Base-by-base conservation (phyloP, 2,797 vertebrate species). In the Heliangelus exortis region DNA sequence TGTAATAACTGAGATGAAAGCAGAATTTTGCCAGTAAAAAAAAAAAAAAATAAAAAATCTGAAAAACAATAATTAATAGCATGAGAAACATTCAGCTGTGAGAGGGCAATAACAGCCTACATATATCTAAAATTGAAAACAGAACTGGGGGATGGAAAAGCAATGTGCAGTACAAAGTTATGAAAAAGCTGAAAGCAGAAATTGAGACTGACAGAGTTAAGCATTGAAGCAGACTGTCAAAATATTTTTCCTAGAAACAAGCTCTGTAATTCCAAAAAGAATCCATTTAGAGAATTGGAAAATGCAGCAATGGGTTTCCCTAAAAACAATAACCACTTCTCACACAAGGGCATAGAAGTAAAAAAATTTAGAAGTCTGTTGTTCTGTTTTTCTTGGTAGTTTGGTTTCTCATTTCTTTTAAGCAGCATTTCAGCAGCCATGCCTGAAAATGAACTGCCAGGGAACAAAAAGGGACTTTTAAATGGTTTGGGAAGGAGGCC, bases 221-320 rank as follows among this genome's bases (percentile, higher is more conserved):
- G 41, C 22, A 58, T 4, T 68, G 43, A 76, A 73, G 65, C 2
- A 34, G 59, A 34, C 31, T 34, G 50, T 36, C 6, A 84, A 90
- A 93, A 82, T 28, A 69, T 33, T 82, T 73, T 78, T 79, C 63
- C 57, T 74, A 79, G 73, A 84, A 92, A 82, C n/a, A 79, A 90
- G 43, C 34, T 58, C 29, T 74, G 10, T 57, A 84, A 66, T 69
- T 88, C n/a, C 34, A 81, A 47, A 86, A 78, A 8, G 33, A 84
- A 78, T 65, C 39, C 2, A 78, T 69, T 47, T 5, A 84, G 14
- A 84, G 20, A 81, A 68, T 1, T 39, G 6, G 11, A 65, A 93
- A 88, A 90, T 15, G 41, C 29, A 69, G 75, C 47, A 88, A 28
- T 15, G 54, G 10, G 21, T 69, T 77, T 69, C 41, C 22, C 19